phyloP scores from a whole-genome alignment of 1,140 invertebrate species.

The Hermatobates lingyangjiaoensis region DNA sequence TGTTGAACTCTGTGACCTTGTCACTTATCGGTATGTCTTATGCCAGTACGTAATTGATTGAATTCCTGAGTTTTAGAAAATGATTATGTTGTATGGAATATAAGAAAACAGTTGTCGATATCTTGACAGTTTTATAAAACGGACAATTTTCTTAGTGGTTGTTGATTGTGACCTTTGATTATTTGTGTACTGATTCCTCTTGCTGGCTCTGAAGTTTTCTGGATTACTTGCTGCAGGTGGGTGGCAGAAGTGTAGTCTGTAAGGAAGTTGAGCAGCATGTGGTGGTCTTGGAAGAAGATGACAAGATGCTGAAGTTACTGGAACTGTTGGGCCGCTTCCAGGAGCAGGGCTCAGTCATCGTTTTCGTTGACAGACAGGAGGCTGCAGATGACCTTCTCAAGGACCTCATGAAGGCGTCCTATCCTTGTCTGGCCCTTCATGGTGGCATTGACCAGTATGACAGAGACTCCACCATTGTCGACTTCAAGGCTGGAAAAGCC shows the following conservation, averaged over 20 bases:
- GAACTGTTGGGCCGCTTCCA: slow-evolving; percentile 90
- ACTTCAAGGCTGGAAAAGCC: slow-evolving; percentile 89
- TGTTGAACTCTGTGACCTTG: too few relatives aligned
- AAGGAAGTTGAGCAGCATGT: slow-evolving; percentile 96
- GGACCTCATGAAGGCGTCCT: slow-evolving; percentile 91
- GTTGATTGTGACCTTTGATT: neutral
- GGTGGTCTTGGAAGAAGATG: slow-evolving; percentile 83
- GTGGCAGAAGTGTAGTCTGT: slow-evolving; percentile 91
- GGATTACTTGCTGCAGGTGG: too few relatives aligned
- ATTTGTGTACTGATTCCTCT: too few relatives aligned
- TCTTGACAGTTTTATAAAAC: too few relatives aligned
- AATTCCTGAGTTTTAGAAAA: too few relatives aligned
- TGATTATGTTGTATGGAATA: too few relatives aligned
- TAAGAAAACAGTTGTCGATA: too few relatives aligned
- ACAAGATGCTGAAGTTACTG: slow-evolving; percentile 93
- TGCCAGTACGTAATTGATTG: too few relatives aligned
- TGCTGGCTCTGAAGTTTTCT: slow-evolving; percentile 3
- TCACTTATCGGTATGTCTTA: too few relatives aligned
- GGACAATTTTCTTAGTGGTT: neutral
- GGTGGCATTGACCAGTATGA: slow-evolving; percentile 99
- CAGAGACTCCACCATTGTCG: slow-evolving; percentile 89
- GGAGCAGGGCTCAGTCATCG: slow-evolving; percentile 79
- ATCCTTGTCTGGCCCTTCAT: slow-evolving; percentile 89
- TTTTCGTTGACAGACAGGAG: slow-evolving; percentile 99
- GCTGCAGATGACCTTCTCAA: slow-evolving; percentile 86